Base-by-base conservation (phyloP, 2,888 invertebrate genomes). In the Cataglyphis cursor region DNA sequence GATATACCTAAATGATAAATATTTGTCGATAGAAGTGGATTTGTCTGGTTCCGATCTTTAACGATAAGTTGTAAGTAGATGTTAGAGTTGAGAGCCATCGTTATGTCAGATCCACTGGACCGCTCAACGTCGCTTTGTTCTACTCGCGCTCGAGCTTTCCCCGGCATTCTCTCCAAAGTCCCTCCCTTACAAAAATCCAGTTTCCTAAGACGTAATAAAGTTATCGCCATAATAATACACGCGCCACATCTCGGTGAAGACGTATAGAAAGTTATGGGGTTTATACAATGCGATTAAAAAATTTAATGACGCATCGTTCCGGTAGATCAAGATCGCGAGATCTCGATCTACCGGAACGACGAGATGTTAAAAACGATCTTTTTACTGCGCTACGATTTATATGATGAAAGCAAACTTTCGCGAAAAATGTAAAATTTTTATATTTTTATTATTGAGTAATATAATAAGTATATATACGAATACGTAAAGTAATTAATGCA, bases 301-400 rank as follows among this genome's bases (percentile, higher is more conserved):
- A 31, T 12, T 70, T 70, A 59, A 81, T 61, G 38, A 31, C 64
- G 31, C 81, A 9, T 41, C 57, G 64, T 81, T 80, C 65, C 81
- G 48, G 31, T 48, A n/a, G 57, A 78, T 75, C 59, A 21, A 48
- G 61, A 48, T 12, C 59, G 35, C 51, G 54, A 57, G 62, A 73
- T 70, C 80, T 57, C 65, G 61, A 70, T 44, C 31, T 61, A 64
- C 41, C 48, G 28, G 59, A 68, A 31, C 61, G 51, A 54, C 72
- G 87, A 88, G 48, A 74, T 81, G 70, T 82, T 80, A 51, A 59
- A 31, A 59, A 31, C 35, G 75, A 64, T 72, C 18, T 75, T 82
- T 72, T 72, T 85, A 41, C 72, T 35, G 68, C 9, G n/a, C 61
- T 59, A 44, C 48, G 48, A 87, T 64, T 83, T 28, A 38, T 57